Base-by-base conservation (phyloP, 2,888 invertebrate genomes). In the Omphaloscelis lunosa region DNA sequence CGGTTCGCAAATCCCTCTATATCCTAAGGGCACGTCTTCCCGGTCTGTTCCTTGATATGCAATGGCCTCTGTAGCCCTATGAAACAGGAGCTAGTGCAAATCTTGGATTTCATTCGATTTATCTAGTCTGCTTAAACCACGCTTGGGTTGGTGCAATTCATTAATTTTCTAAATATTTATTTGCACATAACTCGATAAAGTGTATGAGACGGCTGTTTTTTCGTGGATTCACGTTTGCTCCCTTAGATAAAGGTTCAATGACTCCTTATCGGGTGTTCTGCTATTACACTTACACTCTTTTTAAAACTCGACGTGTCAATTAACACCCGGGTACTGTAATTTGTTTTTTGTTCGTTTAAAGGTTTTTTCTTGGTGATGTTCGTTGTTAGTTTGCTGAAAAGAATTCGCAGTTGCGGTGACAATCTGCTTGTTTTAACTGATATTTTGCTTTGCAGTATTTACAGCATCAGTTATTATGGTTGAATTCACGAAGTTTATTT, bases 371-470 rank as follows among this genome's bases (percentile, higher is more conserved):
- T 58, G 82, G 62, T 63, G 78, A 27, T 72, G 15, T 62, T 56
- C 70, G 70, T 68, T 70, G 71, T 71, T 68, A 75, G 39, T 71
- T 62, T 65, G 53, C 56, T 72, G 75, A 9, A 53, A 62, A 58
- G 59, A 73, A 41, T 48, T 84, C 23, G 53, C 53, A 68, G 82
- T 56, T 27, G 20, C 20, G 39, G 41, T 72, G 69, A 11, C 53
- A 23, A 45, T 61, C 58, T 59, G 76, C 67, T 82, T 77, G 15
- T 80, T 72, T 71, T 61, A 71, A 72, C 82, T 39, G 85, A 62
- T 62, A 23, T 66, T 76, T 71, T n/a, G 85, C 83, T 83, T 81
- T 63, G 76, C 77, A 61, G 65, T 58, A 59, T 80, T 66, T 27
- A 59, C 68, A 73, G 56, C 45, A 48, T 75, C 39, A 34, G 15